Percentiles rank a stretch among this genome's conserved stretches.
These are phyloP conservation scores for Zele albiditarsus DNA, from an alignment of 2,888 invertebrate genomes.

Conservation along the genomic window DNA sequence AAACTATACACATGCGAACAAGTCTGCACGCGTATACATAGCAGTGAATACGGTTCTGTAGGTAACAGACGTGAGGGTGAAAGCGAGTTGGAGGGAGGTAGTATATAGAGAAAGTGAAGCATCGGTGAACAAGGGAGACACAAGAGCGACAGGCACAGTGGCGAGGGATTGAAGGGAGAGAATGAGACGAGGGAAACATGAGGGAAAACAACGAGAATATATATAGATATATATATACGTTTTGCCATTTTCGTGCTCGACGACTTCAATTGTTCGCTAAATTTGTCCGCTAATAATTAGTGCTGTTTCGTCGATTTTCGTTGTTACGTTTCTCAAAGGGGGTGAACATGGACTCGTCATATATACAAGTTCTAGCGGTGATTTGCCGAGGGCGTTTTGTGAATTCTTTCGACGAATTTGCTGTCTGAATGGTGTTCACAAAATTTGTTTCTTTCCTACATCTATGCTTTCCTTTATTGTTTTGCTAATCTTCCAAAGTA, in stretches of 20 bases:
- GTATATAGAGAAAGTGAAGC: slow-evolving; percentile 43
- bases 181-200: neutral
- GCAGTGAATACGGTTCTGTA: neutral
- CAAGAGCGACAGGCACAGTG: slow-evolving; percentile 12
- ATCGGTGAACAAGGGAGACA: slow-evolving; percentile 7
- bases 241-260: slow-evolving; percentile 44
- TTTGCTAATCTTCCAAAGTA: too few relatives aligned
- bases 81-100: neutral
- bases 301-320: slow-evolving; percentile 50
- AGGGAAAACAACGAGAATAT: neutral
- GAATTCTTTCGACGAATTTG: neutral
- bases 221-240: slow-evolving; percentile 6
- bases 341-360: neutral
- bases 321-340: slow-evolving; percentile 16
- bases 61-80: neutral
- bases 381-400: neutral
- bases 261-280: slow-evolving; percentile 53
- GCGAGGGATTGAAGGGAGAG: slow-evolving; percentile 33
- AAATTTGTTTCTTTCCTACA: neutral
- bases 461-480: too few relatives aligned
- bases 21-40: neutral
- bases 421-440: neutral
- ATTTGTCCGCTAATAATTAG: slow-evolving; percentile 53
- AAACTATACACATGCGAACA: slow-evolving; percentile 6
- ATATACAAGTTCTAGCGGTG: neutral